Evolutionary conservation across 2,113 vertebrate species (phyloP).

Genomic region (Eurypyga helias): DNA sequence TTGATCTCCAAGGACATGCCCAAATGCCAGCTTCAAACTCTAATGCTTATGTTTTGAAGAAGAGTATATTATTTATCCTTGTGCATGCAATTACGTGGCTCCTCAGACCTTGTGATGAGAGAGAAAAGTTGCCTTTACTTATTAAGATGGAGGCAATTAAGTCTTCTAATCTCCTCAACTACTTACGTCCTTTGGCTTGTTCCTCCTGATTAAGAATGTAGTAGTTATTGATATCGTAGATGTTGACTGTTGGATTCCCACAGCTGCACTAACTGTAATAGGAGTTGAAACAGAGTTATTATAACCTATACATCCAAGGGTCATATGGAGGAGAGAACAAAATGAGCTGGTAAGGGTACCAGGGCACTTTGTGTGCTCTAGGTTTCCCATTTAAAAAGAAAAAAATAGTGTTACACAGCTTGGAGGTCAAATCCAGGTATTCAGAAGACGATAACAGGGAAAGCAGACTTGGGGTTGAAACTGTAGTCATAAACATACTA

Average conservation of each 20-base stretch:
- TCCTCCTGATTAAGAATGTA: constrained; percentile 25
- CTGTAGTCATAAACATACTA: not conserved
- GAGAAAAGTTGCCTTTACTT: constrained; percentile 1
- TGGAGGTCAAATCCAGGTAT: not conserved
- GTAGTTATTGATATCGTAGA: not conserved
- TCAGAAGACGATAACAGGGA: not conserved
- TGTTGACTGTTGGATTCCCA: constrained; percentile 7
- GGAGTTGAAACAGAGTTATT: constrained; percentile 23
- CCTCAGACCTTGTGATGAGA: not conserved
- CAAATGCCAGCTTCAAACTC: not conserved
- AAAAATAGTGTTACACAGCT: not conserved
- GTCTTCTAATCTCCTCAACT: not conserved
- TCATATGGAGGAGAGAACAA: constrained; percentile 14
- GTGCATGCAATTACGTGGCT: not conserved
- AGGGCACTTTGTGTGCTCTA: not conserved
- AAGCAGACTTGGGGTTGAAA: not conserved
- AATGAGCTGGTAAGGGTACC: constrained; percentile 13
- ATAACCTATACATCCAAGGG: not conserved
- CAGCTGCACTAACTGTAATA: not conserved
- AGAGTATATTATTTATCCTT: not conserved
- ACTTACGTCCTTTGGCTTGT: not conserved
- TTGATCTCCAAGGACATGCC: not conserved
- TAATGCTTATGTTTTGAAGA: not conserved
- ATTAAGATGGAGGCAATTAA: not conserved
- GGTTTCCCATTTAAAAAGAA: not conserved